Evolutionary conservation across 2,888 invertebrate species (phyloP), one percentile per base, ranked within the genome.

Genomic region (Leuctra nigra): DNA sequence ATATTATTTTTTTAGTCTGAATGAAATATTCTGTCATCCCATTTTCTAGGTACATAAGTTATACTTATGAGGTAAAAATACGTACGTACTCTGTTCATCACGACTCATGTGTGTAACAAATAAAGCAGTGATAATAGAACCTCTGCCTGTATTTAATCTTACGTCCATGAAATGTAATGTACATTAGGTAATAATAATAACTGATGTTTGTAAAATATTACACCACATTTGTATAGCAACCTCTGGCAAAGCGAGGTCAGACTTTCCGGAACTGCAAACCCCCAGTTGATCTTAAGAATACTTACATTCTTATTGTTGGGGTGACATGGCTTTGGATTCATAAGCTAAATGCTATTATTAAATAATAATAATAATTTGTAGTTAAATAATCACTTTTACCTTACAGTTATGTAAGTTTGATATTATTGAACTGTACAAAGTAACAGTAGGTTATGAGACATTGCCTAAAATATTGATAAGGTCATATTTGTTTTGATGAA

Each of bases 91-190:
- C n/a, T n/a, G n/a, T n/a, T n/a, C n/a, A n/a, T n/a, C n/a, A n/a
- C n/a, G n/a, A n/a, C n/a, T n/a, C n/a, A n/a, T n/a, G n/a, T n/a
- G n/a, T n/a, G 29, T 29, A 6, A 29, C 29, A 29, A 11, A 41
- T 41, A 9, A 41, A 16, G 11, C n/a, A 16, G 41, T 41, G 41
- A 41, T 41, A 41, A 20, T 41, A 18, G 11, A 41, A 35, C 35
- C 18, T 33, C 50, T 35, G 50, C 13, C 50, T 57, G 41, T 56
- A 54, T 54, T 56, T 57, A 54, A 57, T 47, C 57, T 57, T 57
- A 48, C 48, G 57, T 57, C 57, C 57, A 56, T 52, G n/a, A n/a
- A n/a, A n/a, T n/a, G n/a, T n/a, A n/a, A n/a, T n/a, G n/a, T n/a
- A n/a, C n/a, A n/a, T n/a, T n/a, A n/a, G n/a, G n/a, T n/a, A n/a